These are phyloP conservation scores for Morinoia aosen DNA, from an alignment of 2,888 invertebrate species.

Conservation along the genomic window DNA sequence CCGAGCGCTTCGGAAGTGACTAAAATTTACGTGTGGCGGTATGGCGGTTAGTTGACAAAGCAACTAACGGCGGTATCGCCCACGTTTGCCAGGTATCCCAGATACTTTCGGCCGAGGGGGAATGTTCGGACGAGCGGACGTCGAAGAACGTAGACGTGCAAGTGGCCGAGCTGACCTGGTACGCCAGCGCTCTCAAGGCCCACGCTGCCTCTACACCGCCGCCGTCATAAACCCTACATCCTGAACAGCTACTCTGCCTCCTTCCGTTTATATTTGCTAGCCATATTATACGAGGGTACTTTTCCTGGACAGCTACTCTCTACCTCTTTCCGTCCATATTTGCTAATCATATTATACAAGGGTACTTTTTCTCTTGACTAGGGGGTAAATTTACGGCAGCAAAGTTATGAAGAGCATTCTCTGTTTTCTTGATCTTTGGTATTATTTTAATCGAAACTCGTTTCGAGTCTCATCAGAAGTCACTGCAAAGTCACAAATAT, in stretches of 20 bases:
- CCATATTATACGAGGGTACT: not conserved
- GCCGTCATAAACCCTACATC: not conserved
- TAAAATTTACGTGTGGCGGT: too few species aligned
- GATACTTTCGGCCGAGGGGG: conserved; percentile 55
- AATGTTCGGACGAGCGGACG: conserved; percentile 57
- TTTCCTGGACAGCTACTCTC: not conserved
- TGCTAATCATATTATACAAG: not conserved
- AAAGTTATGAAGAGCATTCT: too few species aligned
- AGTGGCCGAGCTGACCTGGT: conserved; percentile 60
- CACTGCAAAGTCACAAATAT: too few species aligned
- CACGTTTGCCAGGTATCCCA: conserved; percentile 44
- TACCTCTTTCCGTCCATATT: not conserved
- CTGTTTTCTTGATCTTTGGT: too few species aligned
- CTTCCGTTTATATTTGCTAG: not conserved
- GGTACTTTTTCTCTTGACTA: not conserved
- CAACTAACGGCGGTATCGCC: too few species aligned
- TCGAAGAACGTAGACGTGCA: conserved; percentile 55
- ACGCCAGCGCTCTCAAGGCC: conserved; percentile 57
- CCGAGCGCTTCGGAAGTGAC: not conserved
- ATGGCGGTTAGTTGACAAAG: too few species aligned
- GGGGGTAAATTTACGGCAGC: too few species aligned
- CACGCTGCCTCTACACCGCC: not conserved
- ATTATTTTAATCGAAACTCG: too few species aligned
- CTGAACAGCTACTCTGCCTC: not conserved
- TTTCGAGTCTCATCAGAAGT: too few species aligned